These are phyloP conservation scores for Menidia menidia DNA, from an alignment of 2,797 vertebrate genomes.

Conservation along the genomic window DNA sequence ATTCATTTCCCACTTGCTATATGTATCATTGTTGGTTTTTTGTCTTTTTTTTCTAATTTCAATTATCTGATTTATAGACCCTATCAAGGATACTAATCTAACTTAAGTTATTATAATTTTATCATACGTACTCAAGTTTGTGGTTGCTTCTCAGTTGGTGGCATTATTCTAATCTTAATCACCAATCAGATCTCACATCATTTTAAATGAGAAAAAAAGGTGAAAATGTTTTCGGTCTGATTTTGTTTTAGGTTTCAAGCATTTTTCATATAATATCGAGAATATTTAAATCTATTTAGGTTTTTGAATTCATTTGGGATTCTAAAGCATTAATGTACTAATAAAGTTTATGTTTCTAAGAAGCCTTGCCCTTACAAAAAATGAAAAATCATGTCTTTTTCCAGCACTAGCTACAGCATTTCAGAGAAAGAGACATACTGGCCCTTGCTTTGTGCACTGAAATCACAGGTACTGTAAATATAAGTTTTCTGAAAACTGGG, in stretches of 20 bases:
- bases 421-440: background rate
- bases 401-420: background rate
- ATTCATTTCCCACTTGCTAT: background rate
- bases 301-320: background rate
- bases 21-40: background rate
- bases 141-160: slow-evolving; percentile 36
- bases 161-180: background rate
- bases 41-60: background rate
- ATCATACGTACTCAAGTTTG: background rate
- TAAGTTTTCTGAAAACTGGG: too few relatives aligned
- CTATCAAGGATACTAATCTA: background rate
- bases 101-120: background rate
- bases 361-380: too few relatives aligned
- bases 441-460: too few relatives aligned
- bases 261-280: background rate
- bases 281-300: background rate
- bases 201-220: background rate
- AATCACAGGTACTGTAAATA: too few relatives aligned
- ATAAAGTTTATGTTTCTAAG: slow-evolving; percentile 20
- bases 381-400: background rate
- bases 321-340: background rate
- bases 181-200: background rate
- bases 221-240: background rate
- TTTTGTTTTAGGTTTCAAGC: background rate
- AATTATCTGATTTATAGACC: background rate